Percentiles rank a stretch among this genome's conserved stretches.
Conservation (phyloP, 2,113 vertebrate species). For the Clupea harengus region DNA sequence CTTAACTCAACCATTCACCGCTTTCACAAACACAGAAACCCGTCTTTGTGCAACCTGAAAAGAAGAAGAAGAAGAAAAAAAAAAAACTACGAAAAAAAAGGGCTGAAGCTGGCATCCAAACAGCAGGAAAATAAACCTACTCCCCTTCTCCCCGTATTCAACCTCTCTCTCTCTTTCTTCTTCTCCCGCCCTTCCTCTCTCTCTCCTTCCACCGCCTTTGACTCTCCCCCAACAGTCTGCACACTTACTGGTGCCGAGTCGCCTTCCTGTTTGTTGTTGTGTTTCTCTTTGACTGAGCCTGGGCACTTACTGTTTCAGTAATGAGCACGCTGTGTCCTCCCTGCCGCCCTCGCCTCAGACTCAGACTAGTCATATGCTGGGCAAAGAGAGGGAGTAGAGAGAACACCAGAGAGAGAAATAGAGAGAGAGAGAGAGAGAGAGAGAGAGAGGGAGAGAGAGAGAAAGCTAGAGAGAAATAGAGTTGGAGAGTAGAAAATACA, state of each 20-base stretch:
- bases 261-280: background rate
- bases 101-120: background rate
- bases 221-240: background rate
- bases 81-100: background rate
- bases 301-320: background rate
- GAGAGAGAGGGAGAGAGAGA: too few species aligned
- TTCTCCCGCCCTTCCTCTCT: background rate
- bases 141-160: conserved; percentile 32
- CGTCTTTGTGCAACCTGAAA: background rate
- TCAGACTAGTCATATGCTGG: background rate
- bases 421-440: background rate
- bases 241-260: too few species aligned
- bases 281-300: background rate
- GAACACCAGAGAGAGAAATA: background rate
- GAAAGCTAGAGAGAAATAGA: background rate
- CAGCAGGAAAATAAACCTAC: background rate
- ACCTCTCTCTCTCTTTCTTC: conserved; percentile 17
- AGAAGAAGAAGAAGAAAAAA: background rate
- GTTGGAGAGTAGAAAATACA: background rate
- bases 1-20: background rate
- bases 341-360: background rate
- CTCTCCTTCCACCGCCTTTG: background rate
- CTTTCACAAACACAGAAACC: background rate
- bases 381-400: background rate
- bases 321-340: background rate